Base-by-base conservation (phyloP, 2,797 vertebrate genomes). In the Ataeniobius toweri region DNA sequence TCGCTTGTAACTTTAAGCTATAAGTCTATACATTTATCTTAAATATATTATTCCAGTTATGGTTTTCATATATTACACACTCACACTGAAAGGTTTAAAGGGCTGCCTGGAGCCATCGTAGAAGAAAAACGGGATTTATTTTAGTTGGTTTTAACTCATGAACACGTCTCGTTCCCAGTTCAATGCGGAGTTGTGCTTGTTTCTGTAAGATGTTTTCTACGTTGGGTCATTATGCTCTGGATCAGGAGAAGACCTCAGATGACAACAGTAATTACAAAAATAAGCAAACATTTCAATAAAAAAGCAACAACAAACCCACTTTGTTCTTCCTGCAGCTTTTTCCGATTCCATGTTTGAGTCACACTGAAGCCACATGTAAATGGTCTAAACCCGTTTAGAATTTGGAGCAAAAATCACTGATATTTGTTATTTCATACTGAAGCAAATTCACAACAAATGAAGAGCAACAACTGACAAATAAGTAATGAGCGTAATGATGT, bases 401-500 rank as follows among this genome's bases (percentile, higher is more conserved):
- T 50, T 14, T 20, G 51, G 56, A 26, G 5, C 55, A 73, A 55
- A 16, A 86, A 56, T 16, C 0, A 67, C 3, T 74, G 41, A 24
- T 56, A 55, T 5, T 22, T 72, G 65, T 58, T 26, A 80, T 46
- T 58, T 76, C n/a, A 53, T 31, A 8, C 73, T 22, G 44, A 12
- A 48, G 26, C 5, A 16, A 26, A 26, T 13, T 69, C 24, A 46
- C 41, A 8, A 79, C 14, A 0, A 84, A 72, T 76, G 56, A 51
- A 79, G 39, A 73, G 2, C 59, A 80, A 72, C 79, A 46, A 31
- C 55, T 28, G 31, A 71, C 39, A 73, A 70, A 85, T 28, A 90
- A 94, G 89, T 89, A 90, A 92, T 90, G 86, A 90, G 83, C 84
- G 76, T 88, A 89, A 85, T 91, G 90, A 85, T 76, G 56, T 73